Conservation (phyloP, 2,797 vertebrate genomes). For the Steatocranus sp. region DNA sequence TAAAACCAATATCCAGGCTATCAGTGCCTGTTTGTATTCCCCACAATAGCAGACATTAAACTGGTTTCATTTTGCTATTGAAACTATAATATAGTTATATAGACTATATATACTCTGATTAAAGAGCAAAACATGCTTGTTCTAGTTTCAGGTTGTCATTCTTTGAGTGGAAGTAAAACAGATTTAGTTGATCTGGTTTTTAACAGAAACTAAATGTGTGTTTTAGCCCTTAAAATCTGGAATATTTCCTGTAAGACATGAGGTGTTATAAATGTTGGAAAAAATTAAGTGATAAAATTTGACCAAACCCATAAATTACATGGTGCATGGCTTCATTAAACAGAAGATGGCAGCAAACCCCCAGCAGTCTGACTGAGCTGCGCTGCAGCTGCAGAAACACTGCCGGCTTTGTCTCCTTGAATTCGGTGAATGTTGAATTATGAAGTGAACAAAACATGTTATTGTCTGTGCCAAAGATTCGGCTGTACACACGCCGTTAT, state of each 20-base stretch:
- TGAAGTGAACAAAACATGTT: background rate
- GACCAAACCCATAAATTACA: background rate
- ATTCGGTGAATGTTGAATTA: background rate
- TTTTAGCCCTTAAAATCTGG: background rate
- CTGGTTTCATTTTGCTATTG: background rate
- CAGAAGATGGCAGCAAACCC: background rate
- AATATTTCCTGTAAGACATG: accelerated
- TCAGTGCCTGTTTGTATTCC: background rate
- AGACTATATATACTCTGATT: background rate
- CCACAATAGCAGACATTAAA: background rate
- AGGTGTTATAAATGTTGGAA: background rate
- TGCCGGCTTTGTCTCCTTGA: background rate
- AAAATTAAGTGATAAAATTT: background rate
- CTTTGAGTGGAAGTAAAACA: background rate
- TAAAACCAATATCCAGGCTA: background rate
- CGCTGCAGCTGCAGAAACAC: background rate
- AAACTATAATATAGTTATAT: background rate
- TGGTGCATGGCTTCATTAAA: background rate
- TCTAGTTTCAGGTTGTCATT: accelerated
- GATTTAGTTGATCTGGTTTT: background rate
- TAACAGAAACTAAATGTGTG: background rate
- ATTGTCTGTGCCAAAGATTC: accelerated
- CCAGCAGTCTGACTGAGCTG: background rate
- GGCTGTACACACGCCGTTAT: background rate
- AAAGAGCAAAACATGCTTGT: background rate